phyloP scores from a whole-genome alignment of 2,113 vertebrate species.

The Aspiorhynchus laticeps region DNA sequence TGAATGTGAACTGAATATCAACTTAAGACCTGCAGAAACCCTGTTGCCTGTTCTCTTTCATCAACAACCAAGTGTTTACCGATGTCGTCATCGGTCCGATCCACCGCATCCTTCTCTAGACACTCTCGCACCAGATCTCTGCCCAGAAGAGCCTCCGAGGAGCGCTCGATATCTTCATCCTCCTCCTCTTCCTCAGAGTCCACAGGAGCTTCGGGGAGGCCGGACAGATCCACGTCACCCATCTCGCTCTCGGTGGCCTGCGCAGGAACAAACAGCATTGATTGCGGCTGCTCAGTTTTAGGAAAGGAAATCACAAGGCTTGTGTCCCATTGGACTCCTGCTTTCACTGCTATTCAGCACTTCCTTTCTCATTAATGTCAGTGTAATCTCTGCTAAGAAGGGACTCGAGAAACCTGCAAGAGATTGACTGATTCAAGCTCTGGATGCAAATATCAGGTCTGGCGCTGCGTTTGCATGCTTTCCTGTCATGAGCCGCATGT shows the following conservation, averaged over 20 bases:
- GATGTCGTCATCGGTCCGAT: slow-evolving; percentile 95
- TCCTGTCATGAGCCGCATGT: neutral
- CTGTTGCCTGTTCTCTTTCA: neutral
- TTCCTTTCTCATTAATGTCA: neutral
- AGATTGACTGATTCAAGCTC: neutral
- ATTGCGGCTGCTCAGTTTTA: neutral
- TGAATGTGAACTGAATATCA: too few relatives aligned
- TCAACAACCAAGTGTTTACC: slow-evolving; percentile 70
- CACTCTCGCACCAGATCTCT: slow-evolving; percentile 94
- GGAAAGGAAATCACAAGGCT: neutral
- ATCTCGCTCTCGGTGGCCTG: slow-evolving; percentile 96
- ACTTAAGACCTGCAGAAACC: too few relatives aligned
- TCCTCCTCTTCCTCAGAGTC: slow-evolving; percentile 98
- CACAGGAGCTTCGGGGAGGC: slow-evolving; percentile 92
- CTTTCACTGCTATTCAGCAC: neutral
- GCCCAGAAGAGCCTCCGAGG: slow-evolving; percentile 85
- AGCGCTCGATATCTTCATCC: slow-evolving; percentile 93
- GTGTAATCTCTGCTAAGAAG: neutral
- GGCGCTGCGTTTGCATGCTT: neutral
- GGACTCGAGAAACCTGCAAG: neutral
- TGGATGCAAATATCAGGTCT: neutral
- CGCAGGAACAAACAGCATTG: slow-evolving; percentile 41
- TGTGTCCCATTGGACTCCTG: neutral
- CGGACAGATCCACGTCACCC: slow-evolving; percentile 94
- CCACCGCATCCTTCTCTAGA: slow-evolving; percentile 93